phyloP scores from a whole-genome alignment of 2,113 vertebrate species.

The Prochilodus magdalenae region DNA sequence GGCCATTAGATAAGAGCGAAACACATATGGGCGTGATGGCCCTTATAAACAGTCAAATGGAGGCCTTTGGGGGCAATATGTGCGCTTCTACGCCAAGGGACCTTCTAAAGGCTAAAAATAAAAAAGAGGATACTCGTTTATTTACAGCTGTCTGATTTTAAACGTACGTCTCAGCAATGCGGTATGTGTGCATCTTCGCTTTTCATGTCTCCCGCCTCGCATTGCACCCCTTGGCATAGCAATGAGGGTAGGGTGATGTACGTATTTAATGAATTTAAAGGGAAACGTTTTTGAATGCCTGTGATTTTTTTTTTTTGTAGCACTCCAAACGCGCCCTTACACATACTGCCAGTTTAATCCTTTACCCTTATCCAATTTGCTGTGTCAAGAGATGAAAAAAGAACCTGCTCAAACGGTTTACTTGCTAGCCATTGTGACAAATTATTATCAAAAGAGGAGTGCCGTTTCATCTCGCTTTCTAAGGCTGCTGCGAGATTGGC shows the following conservation, averaged over 20 bases:
- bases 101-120: background rate
- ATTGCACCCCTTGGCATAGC: conserved; percentile 4
- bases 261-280: conserved; percentile 39
- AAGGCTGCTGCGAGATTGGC: conserved; percentile 25
- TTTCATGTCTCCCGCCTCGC: conserved; percentile 45
- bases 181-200: conserved; percentile 22
- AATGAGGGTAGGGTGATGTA: background rate
- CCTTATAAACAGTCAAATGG: conserved; percentile 18
- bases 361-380: conserved; percentile 47
- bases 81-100: background rate
- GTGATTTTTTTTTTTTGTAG: conserved; percentile 37
- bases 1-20: conserved; percentile 20
- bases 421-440: conserved; percentile 31
- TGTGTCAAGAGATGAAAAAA: conserved; percentile 29
- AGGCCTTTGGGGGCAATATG: background rate
- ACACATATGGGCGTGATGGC: background rate
- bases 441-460: conserved; percentile 49
- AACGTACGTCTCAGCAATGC: conserved; percentile 36
- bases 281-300: conserved; percentile 19
- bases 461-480: conserved; percentile 36
- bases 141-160: conserved; percentile 50
- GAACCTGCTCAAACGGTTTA: conserved; percentile 32
- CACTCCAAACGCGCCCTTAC: background rate
- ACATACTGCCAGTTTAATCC: conserved; percentile 28
- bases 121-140: background rate